Percentiles rank a stretch among this genome's conserved stretches.
Conservation (phyloP, 1,140 invertebrate species). For the Drosophila ananassae region DNA sequence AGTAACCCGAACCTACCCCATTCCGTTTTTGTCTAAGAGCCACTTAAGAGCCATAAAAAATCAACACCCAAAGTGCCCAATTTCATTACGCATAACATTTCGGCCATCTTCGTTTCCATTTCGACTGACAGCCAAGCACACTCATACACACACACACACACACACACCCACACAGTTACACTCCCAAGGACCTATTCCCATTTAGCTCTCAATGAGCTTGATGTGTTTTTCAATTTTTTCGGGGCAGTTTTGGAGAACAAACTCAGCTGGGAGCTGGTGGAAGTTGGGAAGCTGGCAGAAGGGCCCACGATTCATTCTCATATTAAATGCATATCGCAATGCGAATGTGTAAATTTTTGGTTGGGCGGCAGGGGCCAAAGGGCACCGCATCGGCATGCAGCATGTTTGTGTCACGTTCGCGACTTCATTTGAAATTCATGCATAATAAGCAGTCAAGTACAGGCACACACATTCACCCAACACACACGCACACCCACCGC, state of each 20-base stretch:
- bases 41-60: conserved; percentile 71
- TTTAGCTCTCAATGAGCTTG: conserved; percentile 66
- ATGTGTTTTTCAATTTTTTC: conserved; percentile 69
- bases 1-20: not conserved
- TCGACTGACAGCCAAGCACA: conserved; percentile 10
- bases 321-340: conserved; percentile 81
- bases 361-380: conserved; percentile 37
- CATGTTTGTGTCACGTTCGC: conserved; percentile 80
- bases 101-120: conserved; percentile 44
- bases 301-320: conserved; percentile 41
- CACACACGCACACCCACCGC: conserved; percentile 11
- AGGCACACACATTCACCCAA: conserved; percentile 28
- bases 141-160: conserved; percentile 9
- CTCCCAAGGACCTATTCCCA: conserved; percentile 46
- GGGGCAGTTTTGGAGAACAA: conserved; percentile 9
- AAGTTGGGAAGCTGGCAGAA: conserved; percentile 5
- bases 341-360: conserved; percentile 76
- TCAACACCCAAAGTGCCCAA: conserved; percentile 60
- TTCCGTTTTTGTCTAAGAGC: conserved; percentile 18
- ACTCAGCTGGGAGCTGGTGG: conserved; percentile 23
- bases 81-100: conserved; percentile 73
- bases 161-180: conserved; percentile 1
- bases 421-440: conserved; percentile 81
- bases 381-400: conserved; percentile 56
- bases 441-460: conserved; percentile 81